Evolutionary conservation across 2,888 invertebrate species (phyloP), one percentile per base, ranked within the genome.

Genomic region (Subacronicta megacephala): DNA sequence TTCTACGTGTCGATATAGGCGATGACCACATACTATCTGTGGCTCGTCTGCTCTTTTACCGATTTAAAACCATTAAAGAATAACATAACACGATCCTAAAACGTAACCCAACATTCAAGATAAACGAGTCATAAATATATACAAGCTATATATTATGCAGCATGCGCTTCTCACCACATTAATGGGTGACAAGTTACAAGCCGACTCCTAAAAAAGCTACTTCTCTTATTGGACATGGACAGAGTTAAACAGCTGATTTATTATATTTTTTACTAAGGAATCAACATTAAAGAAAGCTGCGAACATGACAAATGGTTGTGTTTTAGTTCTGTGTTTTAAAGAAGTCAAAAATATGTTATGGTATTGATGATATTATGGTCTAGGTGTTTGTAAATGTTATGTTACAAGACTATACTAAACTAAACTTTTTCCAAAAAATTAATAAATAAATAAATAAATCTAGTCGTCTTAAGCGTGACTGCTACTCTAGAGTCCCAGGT

Each of bases 91-190:
- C 2, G n/a, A 1, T 7, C 29, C 12, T n/a, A 31, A 31, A 31
- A 6, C 31, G n/a, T 31, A n/a, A 31, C 31, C n/a, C 5, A 5
- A 31, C 29, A n/a, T 29, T 29, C 2, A 29, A 29, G 7, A 36
- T 17, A 15, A 13, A 17, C 17, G 17, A n/a, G 18, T 6, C 18
- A 5, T 18, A 37, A 18, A 31, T 5, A 31, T 31, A 31, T n/a
- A n/a, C 3, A n/a, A n/a, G 31, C 31, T 31, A 31, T 31, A 31
- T 31, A 31, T 31, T 31, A 31, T 31, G 31, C 31, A 31, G 5
- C n/a, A 31, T n/a, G n/a, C 31, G n/a, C 31, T 31, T 31, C n/a
- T 31, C 31, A 31, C 31, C 31, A 6, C n/a, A n/a, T 31, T 31
- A 31, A 31, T 31, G 31, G 12, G 3, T 31, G 31, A 31, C n/a